phyloP scores from a whole-genome alignment of 92 coral and sea anemone genomes.

The Umimayanthus kanabou region DNA sequence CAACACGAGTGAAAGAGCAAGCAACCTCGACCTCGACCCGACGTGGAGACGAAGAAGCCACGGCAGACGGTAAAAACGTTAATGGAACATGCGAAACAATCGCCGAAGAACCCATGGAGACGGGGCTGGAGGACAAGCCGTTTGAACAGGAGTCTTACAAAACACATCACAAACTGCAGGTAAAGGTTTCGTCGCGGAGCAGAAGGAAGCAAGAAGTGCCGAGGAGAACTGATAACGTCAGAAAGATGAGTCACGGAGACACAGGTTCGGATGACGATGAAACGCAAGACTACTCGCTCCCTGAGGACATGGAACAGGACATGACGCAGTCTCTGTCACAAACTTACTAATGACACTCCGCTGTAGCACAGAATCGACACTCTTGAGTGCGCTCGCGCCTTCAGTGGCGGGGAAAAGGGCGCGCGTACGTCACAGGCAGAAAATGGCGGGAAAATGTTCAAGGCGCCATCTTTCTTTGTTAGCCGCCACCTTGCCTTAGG shows the following conservation, averaged over 20 bases:
- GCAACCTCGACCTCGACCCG: neutral
- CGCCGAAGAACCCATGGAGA: constrained; percentile 27
- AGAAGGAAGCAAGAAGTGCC: constrained; percentile 33
- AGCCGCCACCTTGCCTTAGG: neutral
- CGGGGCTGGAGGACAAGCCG: neutral
- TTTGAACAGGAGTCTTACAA: neutral
- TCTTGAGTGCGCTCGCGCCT: neutral
- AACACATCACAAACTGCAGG: constrained; percentile 3
- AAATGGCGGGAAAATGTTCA: neutral
- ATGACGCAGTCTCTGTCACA: constrained; percentile 16
- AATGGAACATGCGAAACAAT: constrained; percentile 31
- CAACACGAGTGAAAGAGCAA: neutral
- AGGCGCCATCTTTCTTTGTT: neutral
- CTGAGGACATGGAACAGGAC: constrained; percentile 30
- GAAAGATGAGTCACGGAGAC: constrained; percentile 31
- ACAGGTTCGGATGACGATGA: constrained; percentile 27
- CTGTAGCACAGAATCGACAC: neutral
- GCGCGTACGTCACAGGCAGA: neutral
- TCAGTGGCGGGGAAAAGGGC: neutral
- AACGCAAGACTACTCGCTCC: constrained; percentile 23
- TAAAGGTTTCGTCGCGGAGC: constrained; percentile 2
- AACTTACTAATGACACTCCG: neutral
- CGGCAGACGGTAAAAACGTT: neutral
- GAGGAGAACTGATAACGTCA: constrained; percentile 7
- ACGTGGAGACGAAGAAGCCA: neutral